phyloP scores from a whole-genome alignment of 2,797 vertebrate genomes.

The Peromyscus nudipes region DNA sequence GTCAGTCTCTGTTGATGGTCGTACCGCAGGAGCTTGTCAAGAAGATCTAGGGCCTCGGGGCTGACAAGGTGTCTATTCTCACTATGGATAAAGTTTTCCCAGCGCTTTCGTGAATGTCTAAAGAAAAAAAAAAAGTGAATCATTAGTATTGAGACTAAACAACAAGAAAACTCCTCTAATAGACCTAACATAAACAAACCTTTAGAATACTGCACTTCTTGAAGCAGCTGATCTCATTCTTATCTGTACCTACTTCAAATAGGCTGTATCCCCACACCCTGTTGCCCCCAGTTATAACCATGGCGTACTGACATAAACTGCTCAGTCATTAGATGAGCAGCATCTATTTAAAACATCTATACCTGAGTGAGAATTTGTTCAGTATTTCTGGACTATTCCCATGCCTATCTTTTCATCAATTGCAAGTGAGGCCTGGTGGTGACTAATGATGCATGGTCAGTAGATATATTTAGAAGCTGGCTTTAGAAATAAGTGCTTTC shows the following conservation, averaged over 20 bases:
- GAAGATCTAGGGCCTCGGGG: slow-evolving; percentile 96
- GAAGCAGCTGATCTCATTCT: not conserved
- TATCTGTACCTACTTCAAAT: not conserved
- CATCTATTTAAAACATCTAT: not conserved
- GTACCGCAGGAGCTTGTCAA: slow-evolving; percentile 98
- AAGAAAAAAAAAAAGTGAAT: slow-evolving; percentile 66
- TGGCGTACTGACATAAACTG: not conserved
- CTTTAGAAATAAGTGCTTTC: not conserved
- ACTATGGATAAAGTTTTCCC: slow-evolving; percentile 99
- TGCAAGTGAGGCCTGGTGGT: not conserved
- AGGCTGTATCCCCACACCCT: not conserved
- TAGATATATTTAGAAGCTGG: not conserved
- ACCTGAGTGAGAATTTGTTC: not conserved
- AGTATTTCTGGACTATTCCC: not conserved
- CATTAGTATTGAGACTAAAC: slow-evolving; percentile 17
- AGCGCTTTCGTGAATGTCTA: slow-evolving; percentile 97
- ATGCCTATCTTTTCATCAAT: not conserved
- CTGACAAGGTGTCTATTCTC: slow-evolving; percentile 99
- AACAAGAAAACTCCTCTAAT: not conserved
- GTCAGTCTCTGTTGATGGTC: slow-evolving; percentile 99
- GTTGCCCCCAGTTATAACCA: not conserved
- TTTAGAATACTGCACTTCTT: not conserved
- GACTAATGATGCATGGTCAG: not conserved
- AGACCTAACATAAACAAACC: not conserved
- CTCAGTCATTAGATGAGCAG: not conserved